Conservation (phyloP, 2,113 vertebrate genomes). For the Eubucco bourcierii region DNA sequence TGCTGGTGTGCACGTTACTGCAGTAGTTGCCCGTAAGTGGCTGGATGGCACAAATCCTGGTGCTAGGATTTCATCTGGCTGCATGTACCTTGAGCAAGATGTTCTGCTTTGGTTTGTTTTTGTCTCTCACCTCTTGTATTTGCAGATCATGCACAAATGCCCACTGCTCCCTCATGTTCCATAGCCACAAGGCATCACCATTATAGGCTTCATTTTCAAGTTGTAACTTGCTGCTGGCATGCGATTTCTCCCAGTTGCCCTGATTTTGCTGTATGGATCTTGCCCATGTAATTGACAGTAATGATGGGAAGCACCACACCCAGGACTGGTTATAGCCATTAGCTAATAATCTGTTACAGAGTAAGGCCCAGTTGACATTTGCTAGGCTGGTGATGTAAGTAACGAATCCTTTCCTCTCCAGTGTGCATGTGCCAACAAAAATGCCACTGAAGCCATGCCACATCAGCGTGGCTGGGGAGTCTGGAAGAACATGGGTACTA, state of each 20-base stretch:
- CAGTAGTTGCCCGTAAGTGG: background rate
- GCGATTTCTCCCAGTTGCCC: background rate
- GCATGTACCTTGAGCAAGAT: background rate
- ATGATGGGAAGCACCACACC: slow-evolving; percentile 31
- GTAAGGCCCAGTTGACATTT: background rate
- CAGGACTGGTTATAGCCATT: slow-evolving; percentile 30
- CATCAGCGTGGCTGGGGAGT: background rate
- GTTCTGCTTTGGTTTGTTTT: slow-evolving; percentile 6
- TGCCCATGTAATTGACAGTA: slow-evolving; percentile 37
- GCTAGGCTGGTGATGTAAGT: slow-evolving; percentile 2
- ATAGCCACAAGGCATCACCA: slow-evolving; percentile 54
- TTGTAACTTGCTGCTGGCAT: slow-evolving; percentile 35
- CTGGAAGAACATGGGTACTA: background rate
- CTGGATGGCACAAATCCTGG: background rate
- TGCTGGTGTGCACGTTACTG: background rate
- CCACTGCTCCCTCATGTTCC: slow-evolving; percentile 52
- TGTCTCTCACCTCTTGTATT: background rate
- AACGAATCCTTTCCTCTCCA: background rate
- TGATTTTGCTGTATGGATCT: slow-evolving; percentile 35
- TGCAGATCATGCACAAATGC: slow-evolving; percentile 48
- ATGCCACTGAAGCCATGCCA: background rate
- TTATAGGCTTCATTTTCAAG: slow-evolving; percentile 54
- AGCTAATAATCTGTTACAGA: slow-evolving; percentile 16
- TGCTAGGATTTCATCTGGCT: background rate
- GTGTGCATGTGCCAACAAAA: background rate